Evolutionary conservation across 2,113 vertebrate genomes (phyloP).

Genomic region (Antidorcas marsupialis): DNA sequence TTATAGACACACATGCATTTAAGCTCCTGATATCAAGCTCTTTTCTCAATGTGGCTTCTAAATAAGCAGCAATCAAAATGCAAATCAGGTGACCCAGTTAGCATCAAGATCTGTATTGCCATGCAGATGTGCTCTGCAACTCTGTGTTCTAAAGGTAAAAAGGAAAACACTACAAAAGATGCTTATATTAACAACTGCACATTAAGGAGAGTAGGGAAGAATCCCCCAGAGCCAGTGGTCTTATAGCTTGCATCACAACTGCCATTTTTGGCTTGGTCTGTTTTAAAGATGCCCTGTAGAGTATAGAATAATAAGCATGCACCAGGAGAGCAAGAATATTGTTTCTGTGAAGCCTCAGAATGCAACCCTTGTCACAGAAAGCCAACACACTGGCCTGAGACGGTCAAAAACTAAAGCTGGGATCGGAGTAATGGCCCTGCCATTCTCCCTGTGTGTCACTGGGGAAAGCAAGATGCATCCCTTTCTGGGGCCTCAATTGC

Average conservation of each 20-base stretch:
- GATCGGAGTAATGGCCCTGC: background rate
- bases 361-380: background rate
- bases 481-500: background rate
- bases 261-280: background rate
- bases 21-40: constrained; percentile 59
- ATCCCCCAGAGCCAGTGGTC: background rate
- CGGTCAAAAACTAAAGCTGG: background rate
- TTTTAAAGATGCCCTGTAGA: background rate
- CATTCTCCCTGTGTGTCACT: background rate
- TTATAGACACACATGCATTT: constrained; percentile 46
- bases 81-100: constrained; percentile 77
- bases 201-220: background rate
- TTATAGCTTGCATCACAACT: background rate
- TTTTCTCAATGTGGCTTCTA: constrained; percentile 68
- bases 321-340: background rate
- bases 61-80: constrained; percentile 80
- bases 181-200: background rate
- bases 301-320: background rate
- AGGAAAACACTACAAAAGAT: constrained; percentile 14
- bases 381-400: background rate
- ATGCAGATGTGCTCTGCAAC: constrained; percentile 34
- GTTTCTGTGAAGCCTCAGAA: background rate
- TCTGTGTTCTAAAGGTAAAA: constrained; percentile 44
- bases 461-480: background rate
- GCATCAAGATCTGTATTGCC: constrained; percentile 64